Conservation (phyloP, 2,797 vertebrate species). For the Prunella strophiata region DNA sequence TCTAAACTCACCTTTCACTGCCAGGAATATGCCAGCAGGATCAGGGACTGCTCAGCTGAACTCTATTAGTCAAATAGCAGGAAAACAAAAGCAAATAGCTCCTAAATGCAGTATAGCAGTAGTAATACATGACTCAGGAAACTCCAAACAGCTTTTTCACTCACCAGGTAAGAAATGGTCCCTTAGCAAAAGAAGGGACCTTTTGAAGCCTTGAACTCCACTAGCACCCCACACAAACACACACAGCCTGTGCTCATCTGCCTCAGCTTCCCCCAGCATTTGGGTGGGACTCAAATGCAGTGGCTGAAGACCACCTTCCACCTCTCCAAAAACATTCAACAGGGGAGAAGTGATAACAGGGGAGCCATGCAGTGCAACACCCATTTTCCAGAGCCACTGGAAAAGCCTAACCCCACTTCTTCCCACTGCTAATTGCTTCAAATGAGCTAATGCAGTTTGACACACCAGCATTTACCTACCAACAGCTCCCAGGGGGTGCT, state of each 20-base stretch:
- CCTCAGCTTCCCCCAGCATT: not conserved
- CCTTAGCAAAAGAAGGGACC: not conserved
- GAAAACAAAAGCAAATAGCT: not conserved
- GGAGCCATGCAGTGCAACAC: fast-evolving
- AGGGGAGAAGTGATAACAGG: fast-evolving
- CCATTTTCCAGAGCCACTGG: not conserved
- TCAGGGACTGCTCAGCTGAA: not conserved
- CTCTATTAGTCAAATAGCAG: not conserved
- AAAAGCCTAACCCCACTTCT: not conserved
- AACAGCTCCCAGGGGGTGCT: not conserved
- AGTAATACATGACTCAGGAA: not conserved
- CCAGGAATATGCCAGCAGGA: not conserved
- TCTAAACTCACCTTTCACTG: not conserved
- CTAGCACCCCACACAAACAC: not conserved
- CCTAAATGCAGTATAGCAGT: not conserved
- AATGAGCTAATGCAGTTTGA: fast-evolving
- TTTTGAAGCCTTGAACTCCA: not conserved
- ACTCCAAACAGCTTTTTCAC: not conserved
- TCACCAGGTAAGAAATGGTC: not conserved
- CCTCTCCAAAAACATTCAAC: not conserved
- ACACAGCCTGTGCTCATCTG: fast-evolving
- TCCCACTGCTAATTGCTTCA: not conserved
- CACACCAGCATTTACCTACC: not conserved
- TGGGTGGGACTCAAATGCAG: not conserved
- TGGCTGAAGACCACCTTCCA: not conserved